Percentiles rank a stretch among this genome's conserved stretches.
Evolutionary conservation across 1,140 invertebrate genomes (phyloP).

Genomic region (Plectus sambesii): DNA sequence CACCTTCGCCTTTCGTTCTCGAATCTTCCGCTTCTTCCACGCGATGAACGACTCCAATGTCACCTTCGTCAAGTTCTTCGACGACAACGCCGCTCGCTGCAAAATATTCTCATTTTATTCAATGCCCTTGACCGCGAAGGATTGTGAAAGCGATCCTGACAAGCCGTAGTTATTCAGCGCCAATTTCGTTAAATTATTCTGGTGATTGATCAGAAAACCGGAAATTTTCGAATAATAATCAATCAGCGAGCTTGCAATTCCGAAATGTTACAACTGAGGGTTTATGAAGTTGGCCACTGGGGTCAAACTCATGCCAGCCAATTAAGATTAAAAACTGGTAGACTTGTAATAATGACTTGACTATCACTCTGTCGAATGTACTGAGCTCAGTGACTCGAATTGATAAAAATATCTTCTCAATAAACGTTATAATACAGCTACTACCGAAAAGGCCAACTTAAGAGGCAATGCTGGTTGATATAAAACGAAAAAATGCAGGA

Average conservation of each 20-base stretch:
- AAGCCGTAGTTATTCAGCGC: conserved; percentile 46
- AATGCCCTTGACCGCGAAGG: too few species aligned
- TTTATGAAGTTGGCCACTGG: too few species aligned
- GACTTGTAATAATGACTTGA: too few species aligned
- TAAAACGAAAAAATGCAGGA: conserved; percentile 51
- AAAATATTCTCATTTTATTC: too few species aligned
- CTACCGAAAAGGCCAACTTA: too few species aligned
- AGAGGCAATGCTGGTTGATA: conserved; percentile 75
- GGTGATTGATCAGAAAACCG: conserved; percentile 77
- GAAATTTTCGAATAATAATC: too few species aligned
- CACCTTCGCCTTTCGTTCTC: conserved; percentile 64
- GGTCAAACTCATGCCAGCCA: too few species aligned
- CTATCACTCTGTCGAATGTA: too few species aligned
- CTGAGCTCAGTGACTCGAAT: too few species aligned
- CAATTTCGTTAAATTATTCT: conserved; percentile 77
- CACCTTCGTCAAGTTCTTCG: conserved; percentile 68
- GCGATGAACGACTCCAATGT: conserved; percentile 88
- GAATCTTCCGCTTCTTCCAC: conserved; percentile 94
- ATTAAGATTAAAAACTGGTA: too few species aligned
- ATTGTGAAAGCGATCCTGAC: neutral
- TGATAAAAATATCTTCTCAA: conserved; percentile 64
- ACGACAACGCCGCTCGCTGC: conserved; percentile 67
- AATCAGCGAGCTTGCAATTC: too few species aligned
- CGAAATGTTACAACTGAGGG: too few species aligned
- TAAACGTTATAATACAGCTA: conserved; percentile 8